Base-by-base conservation (phyloP, 2,888 invertebrate species). In the Agriopis aurantiaria region DNA sequence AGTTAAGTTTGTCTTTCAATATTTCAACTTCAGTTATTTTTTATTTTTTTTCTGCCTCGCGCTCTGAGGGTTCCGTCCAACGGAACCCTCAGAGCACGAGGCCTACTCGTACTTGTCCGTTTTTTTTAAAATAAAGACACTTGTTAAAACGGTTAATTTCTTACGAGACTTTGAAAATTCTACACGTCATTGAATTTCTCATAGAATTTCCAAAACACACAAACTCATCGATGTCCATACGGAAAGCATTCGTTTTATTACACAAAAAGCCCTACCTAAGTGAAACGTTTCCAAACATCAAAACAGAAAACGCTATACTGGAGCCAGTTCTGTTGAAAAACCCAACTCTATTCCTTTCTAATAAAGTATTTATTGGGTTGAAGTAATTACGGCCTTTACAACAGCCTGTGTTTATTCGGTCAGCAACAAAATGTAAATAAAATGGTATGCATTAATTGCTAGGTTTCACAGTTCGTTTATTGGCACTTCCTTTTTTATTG, bases 241-340 rank as follows among this genome's bases (percentile, higher is more conserved):
- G 88, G 87, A 89, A 90, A 88, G 80, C 85, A 85, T 90, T 89
- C 84, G 78, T 90, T 91, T 91, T 91, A 90, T 89, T 87, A 87
- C 84, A 88, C 82, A 88, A 88, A 75, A 83, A 85, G 83, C 88
- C 85, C 84, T 83, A 83, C 88, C 87, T 87, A 83, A 89, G 81
- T 88, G 83, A 87, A 88, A 85, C 86, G 82, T 75, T 74, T 68
- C 56, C 71, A 81, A 81, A 81, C 77, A 80, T 82, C 76, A 79
- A 48, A 70, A 72, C 40, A 63, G 41, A 62, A 85, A 80, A 75
- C 10, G 75, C 75, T 79, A 78, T 66, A 78, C 61, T 33, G 56
- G 45, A 41, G 56, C 48, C 45, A 53, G 66, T 62, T 60, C 68
- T 73, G 68, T 69, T 52, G 68, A 51, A 84, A 83, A 81, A 64